Conservation (phyloP, 2,888 invertebrate genomes). For the Andrena minutula region DNA sequence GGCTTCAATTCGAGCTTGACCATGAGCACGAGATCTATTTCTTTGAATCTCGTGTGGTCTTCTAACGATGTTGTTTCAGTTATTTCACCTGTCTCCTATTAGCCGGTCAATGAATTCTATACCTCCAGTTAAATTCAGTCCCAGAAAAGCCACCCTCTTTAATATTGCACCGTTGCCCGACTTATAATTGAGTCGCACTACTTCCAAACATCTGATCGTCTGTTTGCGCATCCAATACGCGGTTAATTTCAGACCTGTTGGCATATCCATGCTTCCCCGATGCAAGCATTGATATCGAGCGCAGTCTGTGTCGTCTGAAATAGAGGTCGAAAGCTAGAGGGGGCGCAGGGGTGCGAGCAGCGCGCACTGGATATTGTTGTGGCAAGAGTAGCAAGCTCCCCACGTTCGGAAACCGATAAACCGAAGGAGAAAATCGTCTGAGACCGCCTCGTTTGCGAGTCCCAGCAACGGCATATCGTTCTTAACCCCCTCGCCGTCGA, state of each 20-base stretch:
- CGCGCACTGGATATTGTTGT: conserved; percentile 45
- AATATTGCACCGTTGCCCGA: neutral
- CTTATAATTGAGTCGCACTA: neutral
- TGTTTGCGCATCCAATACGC: neutral
- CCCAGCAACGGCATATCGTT: conserved; percentile 49
- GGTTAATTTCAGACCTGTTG: neutral
- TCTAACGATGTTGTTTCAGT: conserved; percentile 42
- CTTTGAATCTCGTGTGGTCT: conserved; percentile 39
- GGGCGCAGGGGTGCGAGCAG: conserved; percentile 1
- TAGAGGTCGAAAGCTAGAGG: neutral
- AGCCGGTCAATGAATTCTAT: conserved; percentile 6
- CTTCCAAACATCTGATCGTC: neutral
- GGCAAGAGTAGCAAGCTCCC: conserved; percentile 20
- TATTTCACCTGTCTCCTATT: conserved; percentile 7
- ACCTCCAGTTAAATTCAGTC: neutral
- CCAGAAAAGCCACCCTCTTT: neutral
- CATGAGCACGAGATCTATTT: neutral
- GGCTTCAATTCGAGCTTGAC: conserved; percentile 34
- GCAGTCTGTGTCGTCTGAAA: neutral
- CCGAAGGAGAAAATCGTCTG: conserved; percentile 57
- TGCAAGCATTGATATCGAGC: conserved; percentile 12
- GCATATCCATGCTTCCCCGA: neutral
- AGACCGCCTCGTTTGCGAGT: conserved; percentile 25
- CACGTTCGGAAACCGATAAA: conserved; percentile 70
- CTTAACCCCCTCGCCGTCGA: conserved; percentile 38